Evolutionary conservation across 1,140 invertebrate genomes (phyloP).

Genomic region (Ips typographus): DNA sequence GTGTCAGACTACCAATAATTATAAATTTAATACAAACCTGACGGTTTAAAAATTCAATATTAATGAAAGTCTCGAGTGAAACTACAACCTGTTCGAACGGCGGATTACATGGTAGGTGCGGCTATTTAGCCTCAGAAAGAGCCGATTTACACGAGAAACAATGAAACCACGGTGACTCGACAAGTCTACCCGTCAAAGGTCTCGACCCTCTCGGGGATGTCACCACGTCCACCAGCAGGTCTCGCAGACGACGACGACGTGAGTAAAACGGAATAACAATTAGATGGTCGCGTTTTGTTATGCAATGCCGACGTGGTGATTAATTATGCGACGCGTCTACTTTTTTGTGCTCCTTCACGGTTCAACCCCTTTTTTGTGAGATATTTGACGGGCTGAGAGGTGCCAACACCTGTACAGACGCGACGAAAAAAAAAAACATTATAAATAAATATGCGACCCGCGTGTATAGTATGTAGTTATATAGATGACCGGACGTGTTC

Average conservation of each 20-base stretch:
- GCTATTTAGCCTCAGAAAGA: too few species aligned
- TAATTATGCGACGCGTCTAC: constrained; percentile 31
- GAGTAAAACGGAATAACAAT: constrained; percentile 26
- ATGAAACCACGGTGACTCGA: too few species aligned
- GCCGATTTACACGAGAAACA: too few species aligned
- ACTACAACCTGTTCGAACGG: too few species aligned
- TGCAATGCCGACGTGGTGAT: constrained; percentile 30
- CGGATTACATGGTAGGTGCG: too few species aligned
- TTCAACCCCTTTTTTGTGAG: constrained; percentile 28
- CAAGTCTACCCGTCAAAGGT: too few species aligned
- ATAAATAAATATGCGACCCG: constrained; percentile 17
- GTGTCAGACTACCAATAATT: too few species aligned
- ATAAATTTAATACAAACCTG: too few species aligned
- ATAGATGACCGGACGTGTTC: too few species aligned
- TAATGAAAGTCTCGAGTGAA: too few species aligned
- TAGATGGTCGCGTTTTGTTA: constrained; percentile 26
- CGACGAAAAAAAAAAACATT: constrained; percentile 16
- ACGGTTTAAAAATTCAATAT: too few species aligned
- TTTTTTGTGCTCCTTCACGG: constrained; percentile 25
- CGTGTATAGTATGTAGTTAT: background rate
- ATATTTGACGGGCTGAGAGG: constrained; percentile 20
- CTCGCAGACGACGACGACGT: constrained; percentile 5
- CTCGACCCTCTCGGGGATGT: constrained; percentile 8
- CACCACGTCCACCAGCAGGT: constrained; percentile 13
- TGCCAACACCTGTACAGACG: constrained; percentile 29